Conservation (phyloP, 2,888 invertebrate genomes). For the Charanyca ferruginea region DNA sequence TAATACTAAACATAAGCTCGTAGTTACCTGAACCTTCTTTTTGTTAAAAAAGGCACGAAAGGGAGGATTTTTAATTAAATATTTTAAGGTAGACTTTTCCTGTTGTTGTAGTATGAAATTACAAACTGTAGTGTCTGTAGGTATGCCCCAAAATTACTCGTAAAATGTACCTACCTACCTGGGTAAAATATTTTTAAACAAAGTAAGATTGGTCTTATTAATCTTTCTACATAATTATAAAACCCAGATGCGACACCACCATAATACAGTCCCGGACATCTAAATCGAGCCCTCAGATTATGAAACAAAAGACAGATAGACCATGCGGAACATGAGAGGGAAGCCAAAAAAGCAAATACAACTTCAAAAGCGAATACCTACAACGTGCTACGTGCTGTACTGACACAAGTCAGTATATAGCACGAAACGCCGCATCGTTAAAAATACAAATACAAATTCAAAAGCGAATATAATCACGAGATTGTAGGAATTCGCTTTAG, state of each 20-base stretch:
- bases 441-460: too few species aligned
- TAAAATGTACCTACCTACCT: slow-evolving; percentile 1
- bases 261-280: too few species aligned
- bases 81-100: slow-evolving; percentile 28
- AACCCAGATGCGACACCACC: background rate
- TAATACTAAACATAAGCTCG: background rate
- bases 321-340: too few species aligned
- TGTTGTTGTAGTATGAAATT: slow-evolving; percentile 26
- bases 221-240: background rate
- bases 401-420: too few species aligned
- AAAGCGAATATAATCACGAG: too few species aligned
- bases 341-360: too few species aligned
- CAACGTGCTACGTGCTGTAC: too few species aligned
- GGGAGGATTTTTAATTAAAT: slow-evolving; percentile 48
- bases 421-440: too few species aligned
- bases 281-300: too few species aligned
- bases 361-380: too few species aligned
- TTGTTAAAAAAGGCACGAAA: slow-evolving; percentile 8
- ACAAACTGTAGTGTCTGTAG: slow-evolving; percentile 11
- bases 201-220: background rate
- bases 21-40: slow-evolving; percentile 13
- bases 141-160: slow-evolving; percentile 6
- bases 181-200: background rate
- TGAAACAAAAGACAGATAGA: too few species aligned
- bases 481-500: too few species aligned